Evolutionary conservation across 2,888 invertebrate species (phyloP).

Genomic region (Drosophila heteroneura): DNA sequence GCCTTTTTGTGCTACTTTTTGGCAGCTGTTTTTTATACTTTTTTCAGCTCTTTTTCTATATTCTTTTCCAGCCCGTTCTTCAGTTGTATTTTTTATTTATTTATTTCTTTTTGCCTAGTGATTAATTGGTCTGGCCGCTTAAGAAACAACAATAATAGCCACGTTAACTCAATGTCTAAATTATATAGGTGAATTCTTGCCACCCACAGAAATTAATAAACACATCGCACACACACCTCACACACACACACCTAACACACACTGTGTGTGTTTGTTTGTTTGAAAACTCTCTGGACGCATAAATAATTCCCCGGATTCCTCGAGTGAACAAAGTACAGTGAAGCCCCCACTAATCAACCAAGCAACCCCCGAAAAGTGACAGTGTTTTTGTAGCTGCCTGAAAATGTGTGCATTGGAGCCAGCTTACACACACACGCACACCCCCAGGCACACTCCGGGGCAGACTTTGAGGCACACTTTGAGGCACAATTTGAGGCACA

Average conservation of each 20-base stretch:
- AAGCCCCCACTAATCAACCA: background rate
- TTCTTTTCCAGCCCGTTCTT: background rate
- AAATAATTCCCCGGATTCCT: constrained; percentile 42
- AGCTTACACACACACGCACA: constrained; percentile 47
- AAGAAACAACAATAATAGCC: constrained; percentile 32
- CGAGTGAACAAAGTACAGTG: constrained; percentile 1
- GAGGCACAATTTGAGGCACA: constrained; percentile 7
- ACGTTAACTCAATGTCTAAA: constrained; percentile 54
- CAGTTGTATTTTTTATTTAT: background rate
- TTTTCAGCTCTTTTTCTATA: background rate
- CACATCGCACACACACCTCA: constrained; percentile 47
- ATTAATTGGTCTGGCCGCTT: constrained; percentile 68
- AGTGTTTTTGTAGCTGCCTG: constrained; percentile 53
- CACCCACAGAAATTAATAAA: constrained; percentile 76
- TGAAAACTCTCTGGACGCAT: constrained; percentile 27
- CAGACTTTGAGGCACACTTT: background rate
- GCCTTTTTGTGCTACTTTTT: constrained; percentile 11
- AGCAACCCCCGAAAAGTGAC: constrained; percentile 35
- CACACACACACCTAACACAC: constrained; percentile 8
- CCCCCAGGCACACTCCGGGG: constrained; percentile 17
- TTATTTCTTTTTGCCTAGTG: constrained; percentile 56
- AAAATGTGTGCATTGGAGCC: constrained; percentile 68
- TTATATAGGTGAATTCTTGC: constrained; percentile 74
- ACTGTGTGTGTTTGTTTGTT: constrained; percentile 25
- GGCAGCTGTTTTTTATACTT: background rate